Percentiles rank a stretch among this genome's conserved stretches.
phyloP scores from a whole-genome alignment of 2,113 vertebrate species.

The cattle (Bos taurus) region DNA sequence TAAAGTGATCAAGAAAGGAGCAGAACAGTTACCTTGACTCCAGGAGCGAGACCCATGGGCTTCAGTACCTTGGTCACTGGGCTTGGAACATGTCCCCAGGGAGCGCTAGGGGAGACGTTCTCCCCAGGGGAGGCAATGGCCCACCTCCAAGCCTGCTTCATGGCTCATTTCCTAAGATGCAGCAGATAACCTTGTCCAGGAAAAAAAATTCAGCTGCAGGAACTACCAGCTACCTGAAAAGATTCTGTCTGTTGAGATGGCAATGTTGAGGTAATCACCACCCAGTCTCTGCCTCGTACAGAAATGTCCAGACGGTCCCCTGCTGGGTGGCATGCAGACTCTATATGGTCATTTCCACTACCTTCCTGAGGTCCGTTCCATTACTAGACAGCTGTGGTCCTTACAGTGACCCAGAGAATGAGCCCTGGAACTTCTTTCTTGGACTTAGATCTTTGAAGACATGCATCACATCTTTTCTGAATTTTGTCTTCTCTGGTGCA shows the following conservation, averaged over 20 bases:
- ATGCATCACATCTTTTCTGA: background rate
- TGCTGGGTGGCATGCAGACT: background rate
- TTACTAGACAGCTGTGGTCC: background rate
- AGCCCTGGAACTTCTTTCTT: background rate
- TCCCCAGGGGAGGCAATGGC: background rate
- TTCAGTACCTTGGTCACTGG: background rate
- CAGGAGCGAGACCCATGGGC: background rate
- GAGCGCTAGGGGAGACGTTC: background rate
- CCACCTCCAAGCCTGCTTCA: background rate
- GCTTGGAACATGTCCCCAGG: background rate
- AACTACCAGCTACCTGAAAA: background rate
- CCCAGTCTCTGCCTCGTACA: background rate
- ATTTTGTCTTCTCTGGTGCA: background rate
- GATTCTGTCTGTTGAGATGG: background rate
- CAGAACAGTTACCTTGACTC: background rate
- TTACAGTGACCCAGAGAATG: background rate
- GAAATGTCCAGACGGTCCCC: background rate
- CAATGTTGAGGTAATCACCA: background rate
- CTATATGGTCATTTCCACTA: background rate
- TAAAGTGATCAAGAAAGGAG: background rate
- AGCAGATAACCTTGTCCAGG: background rate
- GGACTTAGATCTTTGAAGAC: background rate
- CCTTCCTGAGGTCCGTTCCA: background rate
- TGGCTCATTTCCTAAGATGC: background rate
- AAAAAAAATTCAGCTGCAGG: background rate